Base-by-base conservation (phyloP, 2,113 vertebrate species). In the Spea multiplicata region DNA sequence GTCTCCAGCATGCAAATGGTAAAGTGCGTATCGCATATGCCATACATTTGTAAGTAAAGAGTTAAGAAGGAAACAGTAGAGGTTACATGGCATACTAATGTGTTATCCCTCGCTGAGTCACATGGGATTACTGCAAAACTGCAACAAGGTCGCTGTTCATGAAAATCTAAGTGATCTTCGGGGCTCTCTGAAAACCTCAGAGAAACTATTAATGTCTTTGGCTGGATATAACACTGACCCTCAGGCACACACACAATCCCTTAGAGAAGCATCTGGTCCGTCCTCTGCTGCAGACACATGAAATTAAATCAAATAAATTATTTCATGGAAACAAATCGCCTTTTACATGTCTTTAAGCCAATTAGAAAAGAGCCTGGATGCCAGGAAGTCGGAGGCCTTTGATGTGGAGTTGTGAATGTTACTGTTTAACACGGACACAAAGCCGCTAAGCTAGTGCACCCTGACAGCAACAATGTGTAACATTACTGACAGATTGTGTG, bases 281-380 rank as follows among this genome's bases (percentile, higher is more conserved):
- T 80, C 71, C 64, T 74, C 78, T 74, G 71, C 65, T 61, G 50
- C 65, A 68, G 78, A 74, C 78, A 73, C 65, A 80, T 74, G 16
- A 73, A 73, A 80, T 80, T 71, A 67, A 80, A 74, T 80, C 62
- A 79, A 66, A 79, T 79, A 71, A 73, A 73, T 74, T 74, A 80
- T 80, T 80, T 80, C 71, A 80, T 80, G 64, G 71, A 74, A 80
- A 80, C 78, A 80, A 74, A 80, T 74, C 17, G 71, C 17, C 71
- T 74, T 78, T 80, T 80, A 68, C 78, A 80, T 80, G 78, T 68
- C 65, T 80, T 80, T 74, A 80, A 80, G 73, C 71, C 78, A 80
- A 74, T 80, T 80, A 80, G 71, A 74, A 50, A 45, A 46, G 78
- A 50, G 44, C 49, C 61, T 10, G 52, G n/a, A 79, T 52, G 77